phyloP scores from a whole-genome alignment of 2,797 vertebrate species.

The Novumbra hubbsi region DNA sequence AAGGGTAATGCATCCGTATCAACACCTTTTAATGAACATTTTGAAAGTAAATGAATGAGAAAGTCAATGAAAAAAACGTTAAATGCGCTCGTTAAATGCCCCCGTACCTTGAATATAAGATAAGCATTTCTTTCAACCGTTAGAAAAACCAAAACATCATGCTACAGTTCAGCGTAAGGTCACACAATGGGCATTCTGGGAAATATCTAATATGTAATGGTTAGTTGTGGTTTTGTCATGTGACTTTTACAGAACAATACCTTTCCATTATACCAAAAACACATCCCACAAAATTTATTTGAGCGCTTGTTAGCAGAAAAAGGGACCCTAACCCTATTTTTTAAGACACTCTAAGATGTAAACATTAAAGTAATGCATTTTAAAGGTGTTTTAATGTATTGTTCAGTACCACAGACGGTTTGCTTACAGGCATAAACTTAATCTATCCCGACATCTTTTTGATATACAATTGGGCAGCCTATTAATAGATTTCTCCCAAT shows the following conservation, averaged over 20 bases:
- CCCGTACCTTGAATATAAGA: background rate
- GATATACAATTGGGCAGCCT: background rate
- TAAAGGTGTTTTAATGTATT: background rate
- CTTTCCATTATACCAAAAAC: background rate
- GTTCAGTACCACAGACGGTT: background rate
- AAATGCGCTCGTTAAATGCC: background rate
- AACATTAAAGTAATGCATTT: background rate
- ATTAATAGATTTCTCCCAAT: background rate
- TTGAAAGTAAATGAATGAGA: too few species aligned
- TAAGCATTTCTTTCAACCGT: background rate
- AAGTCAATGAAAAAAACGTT: too few species aligned
- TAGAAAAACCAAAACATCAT: background rate
- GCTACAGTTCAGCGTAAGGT: background rate
- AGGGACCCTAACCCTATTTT: too few species aligned
- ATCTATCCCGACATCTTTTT: background rate
- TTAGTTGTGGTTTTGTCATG: conserved; percentile 50
- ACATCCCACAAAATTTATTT: background rate
- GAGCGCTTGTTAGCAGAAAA: background rate
- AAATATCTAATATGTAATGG: conserved; percentile 44
- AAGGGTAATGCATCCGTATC: too few species aligned
- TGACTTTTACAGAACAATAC: conserved; percentile 18
- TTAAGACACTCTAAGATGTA: background rate
- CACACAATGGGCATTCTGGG: conserved; percentile 1
- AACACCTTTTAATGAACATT: too few species aligned
- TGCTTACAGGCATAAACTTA: background rate